Base-by-base conservation (phyloP, 2,888 invertebrate genomes). In the Chorisops tibialis region DNA sequence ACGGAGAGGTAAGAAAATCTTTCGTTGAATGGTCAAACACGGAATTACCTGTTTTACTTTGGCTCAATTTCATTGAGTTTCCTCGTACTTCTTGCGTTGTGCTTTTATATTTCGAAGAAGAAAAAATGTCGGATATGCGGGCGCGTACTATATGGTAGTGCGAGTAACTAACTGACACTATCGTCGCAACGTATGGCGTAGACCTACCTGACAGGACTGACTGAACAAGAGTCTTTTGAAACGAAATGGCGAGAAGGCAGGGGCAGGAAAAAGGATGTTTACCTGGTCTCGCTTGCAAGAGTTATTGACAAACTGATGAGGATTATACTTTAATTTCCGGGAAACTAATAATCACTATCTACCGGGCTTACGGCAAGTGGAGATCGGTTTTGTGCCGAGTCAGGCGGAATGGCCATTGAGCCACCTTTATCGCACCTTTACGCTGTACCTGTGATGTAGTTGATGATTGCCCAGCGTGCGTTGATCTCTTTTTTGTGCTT, bases 1-100 rank as follows among this genome's bases (percentile, higher is more conserved):
- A 24, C 6, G 18, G 16, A 1, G 37, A 51, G 51, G 51, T 16
- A 51, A 18, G 18, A 51, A 49, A 51, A 51, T 16, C 51, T 51
- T 22, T 37, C 24, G 37, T 37, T 51, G 18, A 37, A 37, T 51
- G 37, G 51, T 37, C 51, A 51, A 51, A 51, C 37, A 37, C 11
- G 19, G 38, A 51, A 51, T 51, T 51, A 51, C 51, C 51, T 37
- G 50, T 50, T 30, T 50, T 50, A 5, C 35, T 14, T 24, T 48
- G 16, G 9, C 30, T 30, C 30, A 30, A 7, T 7, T 47, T 21
- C 47, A n/a, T 47, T 21, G 45, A 11, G 21, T 47, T 47, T 21
- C 21, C 22, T 12, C 21, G 21, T 9, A 9, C 47, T 18, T 4
- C 47, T 14, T 22, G 5, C 18, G 45, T 22, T 43, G 43, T 43